These are phyloP conservation scores for Reinhardtius hippoglossoides DNA, from an alignment of 2,113 vertebrate genomes.

Conservation along the genomic window DNA sequence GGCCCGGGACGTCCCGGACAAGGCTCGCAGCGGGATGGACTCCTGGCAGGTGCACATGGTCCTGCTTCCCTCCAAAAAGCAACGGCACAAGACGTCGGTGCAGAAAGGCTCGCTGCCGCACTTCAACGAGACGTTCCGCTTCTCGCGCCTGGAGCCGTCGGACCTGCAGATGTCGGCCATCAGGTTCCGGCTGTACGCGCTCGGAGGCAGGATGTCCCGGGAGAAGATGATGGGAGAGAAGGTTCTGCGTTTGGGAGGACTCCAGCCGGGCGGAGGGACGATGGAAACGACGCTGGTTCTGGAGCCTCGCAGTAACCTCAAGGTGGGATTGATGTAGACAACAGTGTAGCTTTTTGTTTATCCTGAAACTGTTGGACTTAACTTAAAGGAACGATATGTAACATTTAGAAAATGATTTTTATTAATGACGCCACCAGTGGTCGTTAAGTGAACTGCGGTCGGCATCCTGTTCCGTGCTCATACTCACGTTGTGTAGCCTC, in stretches of 20 bases:
- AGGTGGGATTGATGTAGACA: conserved; percentile 77
- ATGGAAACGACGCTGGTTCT: conserved; percentile 86
- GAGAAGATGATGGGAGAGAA: conserved; percentile 97
- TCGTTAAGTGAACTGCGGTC: too few relatives aligned
- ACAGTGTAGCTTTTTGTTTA: too few relatives aligned
- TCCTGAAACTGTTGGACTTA: too few relatives aligned
- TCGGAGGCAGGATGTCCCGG: conserved; percentile 86
- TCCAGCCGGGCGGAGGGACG: conserved; percentile 77
- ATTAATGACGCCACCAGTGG: too few relatives aligned
- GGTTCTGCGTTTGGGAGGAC: conserved; percentile 84
- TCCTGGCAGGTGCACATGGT: conserved; percentile 93
- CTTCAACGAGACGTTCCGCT: conserved; percentile 92
- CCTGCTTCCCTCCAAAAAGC: conserved; percentile 92
- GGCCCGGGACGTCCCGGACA: conserved; percentile 90
- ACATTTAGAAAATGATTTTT: too few relatives aligned
- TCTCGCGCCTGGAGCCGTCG: conserved; percentile 85
- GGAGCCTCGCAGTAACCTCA: conserved; percentile 92
- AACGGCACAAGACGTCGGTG: conserved; percentile 88
- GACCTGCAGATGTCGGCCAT: conserved; percentile 85
- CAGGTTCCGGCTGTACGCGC: conserved; percentile 92
- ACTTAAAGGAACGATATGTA: too few relatives aligned
- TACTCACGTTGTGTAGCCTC: too few relatives aligned
- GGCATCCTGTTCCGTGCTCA: too few relatives aligned
- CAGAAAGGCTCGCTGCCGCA: conserved; percentile 86
- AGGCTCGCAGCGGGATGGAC: conserved; percentile 90